phyloP scores from a whole-genome alignment of 2,113 vertebrate genomes.

The Oxyruncus cristatus region DNA sequence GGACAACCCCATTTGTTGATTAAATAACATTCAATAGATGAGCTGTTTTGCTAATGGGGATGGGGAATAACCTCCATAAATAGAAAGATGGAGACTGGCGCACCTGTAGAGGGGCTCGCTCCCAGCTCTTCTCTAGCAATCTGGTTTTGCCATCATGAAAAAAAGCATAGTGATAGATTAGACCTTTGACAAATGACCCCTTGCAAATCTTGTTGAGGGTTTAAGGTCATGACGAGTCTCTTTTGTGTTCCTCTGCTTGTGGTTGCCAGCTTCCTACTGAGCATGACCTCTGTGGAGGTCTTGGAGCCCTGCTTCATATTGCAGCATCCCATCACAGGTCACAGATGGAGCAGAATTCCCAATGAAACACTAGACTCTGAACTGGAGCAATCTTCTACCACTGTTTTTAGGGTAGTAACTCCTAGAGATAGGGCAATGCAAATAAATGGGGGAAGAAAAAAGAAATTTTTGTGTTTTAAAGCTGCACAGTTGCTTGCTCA shows the following conservation, averaged over 20 bases:
- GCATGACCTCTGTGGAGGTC: neutral
- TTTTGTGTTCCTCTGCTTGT: neutral
- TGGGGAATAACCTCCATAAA: neutral
- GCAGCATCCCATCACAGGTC: neutral
- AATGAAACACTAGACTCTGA: neutral
- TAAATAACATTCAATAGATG: neutral
- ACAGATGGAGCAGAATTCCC: neutral
- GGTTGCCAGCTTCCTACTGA: neutral
- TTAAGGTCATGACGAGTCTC: neutral
- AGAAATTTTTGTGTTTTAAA: neutral
- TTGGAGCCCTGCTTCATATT: accelerated
- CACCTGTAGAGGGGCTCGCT: neutral
- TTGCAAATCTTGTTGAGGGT: neutral
- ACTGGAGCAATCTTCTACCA: neutral
- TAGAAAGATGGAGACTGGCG: neutral
- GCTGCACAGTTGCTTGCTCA: neutral
- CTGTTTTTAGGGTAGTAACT: neutral
- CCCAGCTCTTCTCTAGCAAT: neutral
- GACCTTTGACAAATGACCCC: neutral
- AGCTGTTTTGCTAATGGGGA: neutral
- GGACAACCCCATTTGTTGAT: slow-evolving; percentile 10
- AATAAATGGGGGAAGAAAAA: neutral
- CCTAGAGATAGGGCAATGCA: neutral
- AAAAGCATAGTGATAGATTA: neutral
- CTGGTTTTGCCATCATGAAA: neutral